A percentile compares a stretch with the other conserved stretches of the same genome.
phyloP scores from a whole-genome alignment of 2,113 vertebrate species.

The Macaca fascicularis region T2T-MFA8v1.1 NC_088381.1:95334001-95334500 shows the following conservation, averaged over 20 bases:
- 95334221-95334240: conserved; percentile 64
- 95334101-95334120: too few species aligned
- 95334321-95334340: conserved; percentile 60
- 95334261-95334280: conserved; percentile 55
- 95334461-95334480: conserved; percentile 25
- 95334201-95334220: conserved; percentile 67
- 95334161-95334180: too few species aligned
- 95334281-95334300: conserved; percentile 46
- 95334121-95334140: too few species aligned
- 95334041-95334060: too few species aligned
- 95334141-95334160: too few species aligned
- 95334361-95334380: neutral
- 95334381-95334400: neutral
- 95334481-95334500: neutral
- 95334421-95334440: neutral
- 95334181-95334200: neutral
- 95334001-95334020: too few species aligned
- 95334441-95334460: conserved; percentile 33
- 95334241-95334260: conserved; percentile 28
- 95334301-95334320: conserved; percentile 45
- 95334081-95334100: too few species aligned
- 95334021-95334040: too few species aligned
- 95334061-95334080: too few species aligned
- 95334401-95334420: conserved; percentile 38
- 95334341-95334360: conserved; percentile 18